phyloP scores from a whole-genome alignment of 2,888 invertebrate genomes.

The Keiferia lycopersicella region DNA sequence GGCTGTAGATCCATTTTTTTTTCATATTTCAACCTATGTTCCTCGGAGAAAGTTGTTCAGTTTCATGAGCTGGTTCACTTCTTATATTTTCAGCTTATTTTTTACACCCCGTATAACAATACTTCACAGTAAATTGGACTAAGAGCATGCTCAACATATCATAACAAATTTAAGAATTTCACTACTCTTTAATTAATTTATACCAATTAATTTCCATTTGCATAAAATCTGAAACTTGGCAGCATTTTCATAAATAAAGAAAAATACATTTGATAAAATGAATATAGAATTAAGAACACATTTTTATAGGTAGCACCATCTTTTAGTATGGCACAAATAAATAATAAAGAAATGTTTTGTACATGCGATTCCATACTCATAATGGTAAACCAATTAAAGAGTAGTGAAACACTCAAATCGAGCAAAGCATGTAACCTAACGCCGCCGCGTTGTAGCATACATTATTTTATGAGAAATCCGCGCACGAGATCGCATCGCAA shows the following conservation, averaged over 20 bases:
- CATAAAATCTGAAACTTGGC: no score
- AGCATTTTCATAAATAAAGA: not conserved
- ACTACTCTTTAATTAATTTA: not conserved
- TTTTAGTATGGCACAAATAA: not conserved
- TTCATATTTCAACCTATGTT: no score
- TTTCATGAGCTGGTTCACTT: no score
- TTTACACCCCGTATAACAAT: no score
- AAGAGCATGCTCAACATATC: slow-evolving; percentile 31
- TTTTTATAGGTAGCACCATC: no score
- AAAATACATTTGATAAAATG: no score
- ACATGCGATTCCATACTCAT: not conserved
- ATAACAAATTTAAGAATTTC: not conserved
- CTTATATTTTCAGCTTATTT: no score
- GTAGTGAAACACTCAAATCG: not conserved
- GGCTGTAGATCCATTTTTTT: no score
- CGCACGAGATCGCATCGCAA: not conserved
- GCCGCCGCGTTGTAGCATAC: slow-evolving; percentile 10
- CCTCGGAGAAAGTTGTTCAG: no score
- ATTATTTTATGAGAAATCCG: not conserved
- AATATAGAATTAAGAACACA: no score
- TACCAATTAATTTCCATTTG: no score
- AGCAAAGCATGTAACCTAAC: slow-evolving; percentile 6
- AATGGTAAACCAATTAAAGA: not conserved
- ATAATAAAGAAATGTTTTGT: no score
- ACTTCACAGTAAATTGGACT: slow-evolving; percentile 28